Conservation (phyloP, 1,140 invertebrate species). For the Papilio xuthus region DNA sequence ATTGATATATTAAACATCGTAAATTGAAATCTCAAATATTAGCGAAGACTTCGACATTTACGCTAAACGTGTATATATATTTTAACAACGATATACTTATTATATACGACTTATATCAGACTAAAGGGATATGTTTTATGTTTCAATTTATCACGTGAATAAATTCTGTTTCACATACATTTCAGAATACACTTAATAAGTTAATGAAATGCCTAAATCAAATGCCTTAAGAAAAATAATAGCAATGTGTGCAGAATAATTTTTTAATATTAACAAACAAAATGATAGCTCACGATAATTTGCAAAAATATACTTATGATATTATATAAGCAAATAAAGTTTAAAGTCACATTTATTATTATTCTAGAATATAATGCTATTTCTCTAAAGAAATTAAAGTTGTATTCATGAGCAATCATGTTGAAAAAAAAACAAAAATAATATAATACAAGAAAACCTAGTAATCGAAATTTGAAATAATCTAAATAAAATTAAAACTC, state of each 20-base stretch:
- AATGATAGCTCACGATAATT: background rate
- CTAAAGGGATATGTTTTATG: slow-evolving; percentile 78
- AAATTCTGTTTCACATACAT: slow-evolving; percentile 33
- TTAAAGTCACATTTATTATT: slow-evolving; percentile 81
- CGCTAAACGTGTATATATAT: slow-evolving; percentile 51
- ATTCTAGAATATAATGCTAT: slow-evolving; percentile 56
- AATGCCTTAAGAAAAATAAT: background rate
- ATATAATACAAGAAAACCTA: slow-evolving; percentile 28
- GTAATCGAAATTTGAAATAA: slow-evolving; percentile 34
- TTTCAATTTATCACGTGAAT: slow-evolving; percentile 72
- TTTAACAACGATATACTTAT: slow-evolving; percentile 57
- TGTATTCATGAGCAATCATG: slow-evolving; percentile 44
- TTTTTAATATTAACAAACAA: slow-evolving; percentile 3
- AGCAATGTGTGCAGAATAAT: background rate
- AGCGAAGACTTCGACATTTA: slow-evolving; percentile 26
- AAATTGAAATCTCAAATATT: slow-evolving; percentile 27
- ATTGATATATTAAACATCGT: slow-evolving; percentile 1
- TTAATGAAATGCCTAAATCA: slow-evolving; percentile 22
- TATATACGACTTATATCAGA: slow-evolving; percentile 59
- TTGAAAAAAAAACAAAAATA: slow-evolving; percentile 31
- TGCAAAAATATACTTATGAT: slow-evolving; percentile 14
- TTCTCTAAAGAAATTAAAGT: slow-evolving; percentile 55
- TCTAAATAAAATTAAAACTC: slow-evolving; percentile 14
- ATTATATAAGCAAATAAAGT: slow-evolving; percentile 47
- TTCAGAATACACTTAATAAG: slow-evolving; percentile 25